Evolutionary conservation across 2,113 vertebrate genomes (phyloP).

Genomic region (Cynocephalus volans): DNA sequence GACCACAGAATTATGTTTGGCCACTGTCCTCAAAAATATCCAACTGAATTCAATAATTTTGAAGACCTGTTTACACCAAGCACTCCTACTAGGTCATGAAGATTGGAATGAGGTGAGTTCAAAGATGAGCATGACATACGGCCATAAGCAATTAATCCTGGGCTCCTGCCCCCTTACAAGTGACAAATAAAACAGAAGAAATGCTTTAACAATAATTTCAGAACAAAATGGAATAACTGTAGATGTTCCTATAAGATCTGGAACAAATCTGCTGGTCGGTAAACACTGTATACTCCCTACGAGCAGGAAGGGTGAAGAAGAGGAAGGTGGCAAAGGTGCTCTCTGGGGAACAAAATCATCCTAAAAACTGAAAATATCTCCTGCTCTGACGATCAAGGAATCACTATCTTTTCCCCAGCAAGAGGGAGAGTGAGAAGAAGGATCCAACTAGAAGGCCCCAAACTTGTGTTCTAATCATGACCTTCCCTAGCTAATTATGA

Average conservation of each 20-base stretch:
- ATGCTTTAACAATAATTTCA: slow-evolving; percentile 9
- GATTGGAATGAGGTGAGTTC: neutral
- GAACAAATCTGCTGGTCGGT: neutral
- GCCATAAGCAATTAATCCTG: neutral
- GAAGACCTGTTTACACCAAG: neutral
- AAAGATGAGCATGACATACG: neutral
- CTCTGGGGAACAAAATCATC: neutral
- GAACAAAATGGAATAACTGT: slow-evolving; percentile 23
- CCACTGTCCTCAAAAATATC: neutral
- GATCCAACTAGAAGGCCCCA: neutral
- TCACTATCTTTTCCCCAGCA: neutral
- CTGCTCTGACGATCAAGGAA: neutral
- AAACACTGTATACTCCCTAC: neutral
- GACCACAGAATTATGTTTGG: neutral
- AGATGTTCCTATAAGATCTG: neutral
- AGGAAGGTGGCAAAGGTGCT: neutral
- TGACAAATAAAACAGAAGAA: neutral
- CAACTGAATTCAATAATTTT: neutral
- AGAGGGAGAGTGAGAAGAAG: neutral
- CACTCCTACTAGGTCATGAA: neutral
- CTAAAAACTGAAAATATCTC: neutral
- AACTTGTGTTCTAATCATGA: neutral
- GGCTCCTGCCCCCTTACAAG: neutral
- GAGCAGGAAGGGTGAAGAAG: neutral
- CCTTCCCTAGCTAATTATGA: neutral